These are phyloP conservation scores for Typhlomys cinereus DNA, from an alignment of 2,113 vertebrate species.

Conservation along the genomic window DNA sequence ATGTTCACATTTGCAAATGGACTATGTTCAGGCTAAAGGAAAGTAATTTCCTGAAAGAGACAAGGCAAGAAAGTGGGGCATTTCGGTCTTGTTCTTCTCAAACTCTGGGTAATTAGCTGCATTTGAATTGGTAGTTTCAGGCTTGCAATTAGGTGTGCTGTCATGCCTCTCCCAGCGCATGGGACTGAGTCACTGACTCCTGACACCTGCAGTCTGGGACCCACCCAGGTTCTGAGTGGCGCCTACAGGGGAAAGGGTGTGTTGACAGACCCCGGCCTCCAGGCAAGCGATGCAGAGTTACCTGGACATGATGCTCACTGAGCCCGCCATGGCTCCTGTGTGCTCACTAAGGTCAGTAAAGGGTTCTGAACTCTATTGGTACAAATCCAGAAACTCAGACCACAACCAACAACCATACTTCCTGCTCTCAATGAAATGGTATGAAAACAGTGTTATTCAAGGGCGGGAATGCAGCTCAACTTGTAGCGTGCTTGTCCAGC, in stretches of 20 bases:
- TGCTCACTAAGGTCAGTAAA: not conserved
- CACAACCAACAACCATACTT: not conserved
- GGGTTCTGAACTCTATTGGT: not conserved
- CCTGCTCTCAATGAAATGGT: not conserved
- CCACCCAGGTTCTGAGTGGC: not conserved
- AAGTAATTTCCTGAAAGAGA: conserved; percentile 35
- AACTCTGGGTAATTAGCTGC: conserved; percentile 31
- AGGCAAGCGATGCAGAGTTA: not conserved
- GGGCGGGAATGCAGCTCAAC: not conserved
- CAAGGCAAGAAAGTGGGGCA: not conserved
- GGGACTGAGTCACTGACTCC: conserved; percentile 38
- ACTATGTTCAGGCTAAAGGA: conserved; percentile 29
- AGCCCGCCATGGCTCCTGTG: not conserved
- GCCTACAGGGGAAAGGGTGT: not conserved
- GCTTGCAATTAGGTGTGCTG: conserved; percentile 55
- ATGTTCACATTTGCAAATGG: not conserved
- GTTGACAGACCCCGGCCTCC: not conserved
- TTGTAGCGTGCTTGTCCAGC: not conserved
- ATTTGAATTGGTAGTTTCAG: conserved; percentile 8
- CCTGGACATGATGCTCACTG: not conserved
- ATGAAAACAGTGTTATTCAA: not conserved
- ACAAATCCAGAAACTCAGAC: not conserved
- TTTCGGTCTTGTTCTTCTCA: conserved; percentile 20
- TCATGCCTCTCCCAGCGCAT: not conserved
- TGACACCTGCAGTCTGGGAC: conserved; percentile 19